Evolutionary conservation across 2,888 invertebrate species (phyloP).

Genomic region (Blastobasis lacticolella): DNA sequence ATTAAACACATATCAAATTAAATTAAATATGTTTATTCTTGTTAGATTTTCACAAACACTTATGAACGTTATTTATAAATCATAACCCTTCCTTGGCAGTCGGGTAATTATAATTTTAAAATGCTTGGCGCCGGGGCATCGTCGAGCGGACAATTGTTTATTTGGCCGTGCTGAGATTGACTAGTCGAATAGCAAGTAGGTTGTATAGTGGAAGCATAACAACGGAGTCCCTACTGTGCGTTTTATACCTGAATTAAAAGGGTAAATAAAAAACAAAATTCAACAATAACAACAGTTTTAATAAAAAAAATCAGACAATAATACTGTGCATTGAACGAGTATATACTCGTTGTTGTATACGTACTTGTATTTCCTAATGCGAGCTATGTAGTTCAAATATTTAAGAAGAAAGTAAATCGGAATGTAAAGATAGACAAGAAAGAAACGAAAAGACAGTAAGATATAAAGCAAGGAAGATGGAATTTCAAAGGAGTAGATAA

Average conservation of each 20-base stretch:
- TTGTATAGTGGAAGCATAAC: too few species aligned
- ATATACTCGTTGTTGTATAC: too few species aligned
- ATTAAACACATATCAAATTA: too few species aligned
- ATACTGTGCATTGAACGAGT: constrained; percentile 26
- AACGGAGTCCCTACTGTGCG: not conserved
- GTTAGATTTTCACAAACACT: too few species aligned
- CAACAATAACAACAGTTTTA: constrained; percentile 28
- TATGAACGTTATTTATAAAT: too few species aligned
- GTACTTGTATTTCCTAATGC: constrained; percentile 27
- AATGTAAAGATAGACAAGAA: not conserved
- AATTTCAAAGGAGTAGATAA: not conserved
- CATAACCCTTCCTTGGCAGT: too few species aligned
- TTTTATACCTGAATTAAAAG: not conserved
- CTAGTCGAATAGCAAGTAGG: too few species aligned
- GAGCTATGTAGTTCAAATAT: constrained; percentile 41
- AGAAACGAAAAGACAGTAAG: not conserved
- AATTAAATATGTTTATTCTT: too few species aligned
- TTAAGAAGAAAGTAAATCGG: constrained; percentile 4
- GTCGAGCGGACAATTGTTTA: too few species aligned
- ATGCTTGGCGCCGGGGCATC: too few species aligned
- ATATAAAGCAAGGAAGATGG: not conserved
- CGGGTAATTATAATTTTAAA: too few species aligned
- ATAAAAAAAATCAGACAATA: constrained; percentile 37
- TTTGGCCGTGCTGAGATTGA: too few species aligned
- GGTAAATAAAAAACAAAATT: constrained; percentile 20